Base-by-base conservation (phyloP, 2,888 invertebrate genomes). In the Theretra japonica region DNA sequence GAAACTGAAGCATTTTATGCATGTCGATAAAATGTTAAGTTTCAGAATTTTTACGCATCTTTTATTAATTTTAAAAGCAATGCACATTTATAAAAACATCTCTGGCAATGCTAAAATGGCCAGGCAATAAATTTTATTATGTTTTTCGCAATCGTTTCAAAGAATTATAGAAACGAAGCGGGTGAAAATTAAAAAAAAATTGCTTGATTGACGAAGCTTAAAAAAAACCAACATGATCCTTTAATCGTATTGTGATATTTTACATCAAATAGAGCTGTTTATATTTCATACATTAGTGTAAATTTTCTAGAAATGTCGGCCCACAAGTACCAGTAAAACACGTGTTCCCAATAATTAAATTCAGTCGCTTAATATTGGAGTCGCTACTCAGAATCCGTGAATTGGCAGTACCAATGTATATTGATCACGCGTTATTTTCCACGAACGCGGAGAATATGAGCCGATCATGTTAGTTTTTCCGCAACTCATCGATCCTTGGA, bases 371-470 rank as follows among this genome's bases (percentile, higher is more conserved):
- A 30, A 60, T 30, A 60, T 30, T n/a, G 30, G 41, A 48, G 41
- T 48, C 17, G 6, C 41, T 48, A 48, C 48, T 48, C 41, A 17
- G 65, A 65, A 65, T 17, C 33, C 21, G 23, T 15, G 17, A 41
- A 23, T 23, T 65, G 62, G 33, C 23, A 21, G 4, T 2, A n/a
- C n/a, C 62, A 21, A 41, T 65, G 41, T 65, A 65, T 65, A 41
- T 65, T 60, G 30, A 65, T 65, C 65, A 62, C 19, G 21, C 4
- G 65, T 65, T 48, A 65, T 65, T 65, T 65, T 65, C 65, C 65
- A 65, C 65, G 68, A 53, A 53, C 28, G 17, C 33, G 53, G 17
- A 23, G 30, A n/a, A 23, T 56, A 59, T 65, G 62, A 56, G 23
- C 19, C 23, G 6, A 4, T 60, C 50, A 30, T 3, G 56, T 21